Evolutionary conservation across 2,797 vertebrate species (phyloP), one percentile per base, ranked within the genome.

Genomic region (Melanotaenia maccullochi): DNA sequence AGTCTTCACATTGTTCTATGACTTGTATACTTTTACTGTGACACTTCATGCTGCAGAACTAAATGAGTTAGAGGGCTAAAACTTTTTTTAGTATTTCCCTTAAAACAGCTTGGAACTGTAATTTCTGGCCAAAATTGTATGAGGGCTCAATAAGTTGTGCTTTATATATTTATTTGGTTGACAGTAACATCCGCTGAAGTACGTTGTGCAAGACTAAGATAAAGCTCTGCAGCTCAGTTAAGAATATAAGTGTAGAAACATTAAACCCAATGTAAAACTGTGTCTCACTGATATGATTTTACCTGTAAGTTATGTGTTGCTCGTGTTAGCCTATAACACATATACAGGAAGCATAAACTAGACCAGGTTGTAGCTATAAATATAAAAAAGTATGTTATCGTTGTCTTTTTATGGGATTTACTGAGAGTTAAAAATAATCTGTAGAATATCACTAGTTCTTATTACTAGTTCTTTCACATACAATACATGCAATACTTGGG

Each of bases 1-100:
- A 14, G 33, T 52, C 32, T 7, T 13, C 3, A 59, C 28, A 71
- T 30, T 62, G 49, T 36, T 3, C 1, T 36, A 3, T 18, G 0
- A 24, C 32, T 30, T 72, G 7, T 5, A 3, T 25, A 3, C 2
- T 1, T 1, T 60, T 40, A 64, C 18, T 70, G 9, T 60, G 38
- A 54, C 32, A 54, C 12, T n/a, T 1, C 16, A 38, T 32, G 54
- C 28, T 36, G 47, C 18, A 38, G 40, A 52, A 22, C 7, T 57
- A 32, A 64, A 49, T 64, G 3, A 52, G 52, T 60, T 22, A 24
- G 51, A 66, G 16, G 9, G 30, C 42, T 18, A 66, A 40, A 57
- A 30, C 35, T 6, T 57, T 40, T 18, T 42, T 30, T 30, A 40
- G 40, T 30, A 9, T 57, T 57, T 57, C 22, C 22, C 20, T 30